Percentiles rank a stretch among this genome's conserved stretches.
Evolutionary conservation across 1,140 invertebrate genomes (phyloP).

Genomic region (Atopsyche davidsoni): DNA sequence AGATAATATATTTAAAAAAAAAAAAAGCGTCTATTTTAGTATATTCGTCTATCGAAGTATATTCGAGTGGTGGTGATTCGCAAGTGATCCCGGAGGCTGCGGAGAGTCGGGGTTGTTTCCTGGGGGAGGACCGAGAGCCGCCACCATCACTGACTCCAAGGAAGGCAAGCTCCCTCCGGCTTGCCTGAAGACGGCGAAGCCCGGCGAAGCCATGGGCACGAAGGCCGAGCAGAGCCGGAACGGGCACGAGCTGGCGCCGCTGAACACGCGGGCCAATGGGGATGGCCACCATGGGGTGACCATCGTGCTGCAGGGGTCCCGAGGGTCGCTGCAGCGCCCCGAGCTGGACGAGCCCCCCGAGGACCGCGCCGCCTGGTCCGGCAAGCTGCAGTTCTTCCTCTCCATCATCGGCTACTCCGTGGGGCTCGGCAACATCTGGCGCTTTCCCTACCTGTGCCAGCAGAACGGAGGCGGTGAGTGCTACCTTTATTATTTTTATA

Average conservation of each 20-base stretch:
- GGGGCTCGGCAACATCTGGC: conserved; percentile 89
- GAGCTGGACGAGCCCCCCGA: conserved; percentile 46
- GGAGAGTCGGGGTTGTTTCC: no score
- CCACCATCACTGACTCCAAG: no score
- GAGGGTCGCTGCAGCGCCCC: conserved; percentile 38
- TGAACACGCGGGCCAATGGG: conserved; percentile 59
- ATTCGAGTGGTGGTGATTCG: no score
- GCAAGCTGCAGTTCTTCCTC: conserved; percentile 86
- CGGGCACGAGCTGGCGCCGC: conserved; percentile 70
- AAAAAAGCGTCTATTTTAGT: no score
- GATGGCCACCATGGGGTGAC: conserved; percentile 57
- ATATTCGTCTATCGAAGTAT: no score
- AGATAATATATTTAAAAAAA: no score
- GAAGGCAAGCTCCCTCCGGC: no score
- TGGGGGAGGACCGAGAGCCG: no score
- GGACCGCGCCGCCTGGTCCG: conserved; percentile 70
- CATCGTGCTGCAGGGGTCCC: conserved; percentile 52
- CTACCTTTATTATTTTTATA: no score
- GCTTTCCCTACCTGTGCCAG: conserved; percentile 92
- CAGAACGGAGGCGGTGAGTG: conserved; percentile 91
- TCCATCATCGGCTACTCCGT: conserved; percentile 88
- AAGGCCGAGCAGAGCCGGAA: conserved; percentile 53
- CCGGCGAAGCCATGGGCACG: conserved; percentile 37
- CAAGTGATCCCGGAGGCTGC: no score
- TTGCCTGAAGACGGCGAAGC: neutral